Evolutionary conservation across 1,140 invertebrate genomes (phyloP).

Genomic region (Papilio aristodemus): DNA sequence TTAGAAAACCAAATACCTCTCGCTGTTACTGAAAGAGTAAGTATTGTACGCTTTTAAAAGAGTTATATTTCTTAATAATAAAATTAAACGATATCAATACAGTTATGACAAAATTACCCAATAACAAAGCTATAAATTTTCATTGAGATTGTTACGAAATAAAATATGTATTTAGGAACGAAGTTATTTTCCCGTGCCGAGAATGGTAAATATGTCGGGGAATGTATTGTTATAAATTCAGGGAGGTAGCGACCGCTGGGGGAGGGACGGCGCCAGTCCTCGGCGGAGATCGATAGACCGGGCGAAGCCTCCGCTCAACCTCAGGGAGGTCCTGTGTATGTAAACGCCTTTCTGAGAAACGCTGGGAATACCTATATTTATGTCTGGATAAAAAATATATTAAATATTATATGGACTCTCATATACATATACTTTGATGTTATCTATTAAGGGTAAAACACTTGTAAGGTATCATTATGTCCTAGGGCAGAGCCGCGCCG

Average conservation of each 20-base stretch:
- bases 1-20: no score
- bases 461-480: background rate
- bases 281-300: background rate
- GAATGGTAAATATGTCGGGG: slow-evolving; percentile 18
- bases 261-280: slow-evolving; percentile 2
- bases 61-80: no score
- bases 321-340: background rate
- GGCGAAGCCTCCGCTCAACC: background rate
- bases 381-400: no score
- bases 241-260: background rate
- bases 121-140: background rate
- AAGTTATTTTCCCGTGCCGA: background rate
- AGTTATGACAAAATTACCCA: background rate
- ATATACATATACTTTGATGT: background rate
- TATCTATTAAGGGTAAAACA: background rate
- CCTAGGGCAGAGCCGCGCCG: no score
- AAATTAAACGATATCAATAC: background rate
- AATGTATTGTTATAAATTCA: slow-evolving; percentile 9
- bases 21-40: no score
- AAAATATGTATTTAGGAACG: slow-evolving; percentile 15
- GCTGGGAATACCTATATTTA: no score
- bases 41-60: no score
- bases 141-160: background rate
- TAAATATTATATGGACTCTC: background rate
- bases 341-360: background rate